Base-by-base conservation (phyloP, 2,888 invertebrate species). In the Lithophane socia region DNA sequence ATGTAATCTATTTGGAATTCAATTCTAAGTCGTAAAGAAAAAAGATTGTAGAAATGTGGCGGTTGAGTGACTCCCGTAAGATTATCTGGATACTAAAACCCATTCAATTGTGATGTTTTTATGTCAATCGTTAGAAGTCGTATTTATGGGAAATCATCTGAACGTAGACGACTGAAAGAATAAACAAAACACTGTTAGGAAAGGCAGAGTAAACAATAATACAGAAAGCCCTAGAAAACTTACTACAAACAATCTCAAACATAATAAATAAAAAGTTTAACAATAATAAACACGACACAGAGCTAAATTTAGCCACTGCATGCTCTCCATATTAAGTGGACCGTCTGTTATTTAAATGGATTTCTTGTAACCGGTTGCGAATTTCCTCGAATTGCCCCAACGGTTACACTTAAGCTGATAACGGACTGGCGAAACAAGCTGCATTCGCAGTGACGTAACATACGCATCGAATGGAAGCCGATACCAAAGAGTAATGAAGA, bases 381-480 rank as follows among this genome's bases (percentile, higher is more conserved):
- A 75, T 82, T 82, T 85, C 82, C 60, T 81, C 49, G 82, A 82
- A 85, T 75, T 72, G 64, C 71, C 60, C 56, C 60, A 81, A 68
- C 60, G 44, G 37, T 63, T 83, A 71, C 56, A 80, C 52, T 72
- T 68, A 44, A 60, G 47, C 63, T 65, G 80, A 84, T 72, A 79
- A 72, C 52, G 44, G 42, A 65, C 71, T 77, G 16, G 73, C 13
- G 52, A 63, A 84, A 73, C 52, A 44, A 47, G 73, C 85, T 84
- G 44, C 80, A 65, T 44, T 79, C 49, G 13, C 21, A 42, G n/a
- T 82, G 81, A 80, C 21, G 85, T 73, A 84, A 82, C 68, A 3
- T 37, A 83, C n/a, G 66, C 79, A 66, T 79, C 61, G 63, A 37
- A 63, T 52, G 37, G 37, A 63, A 84, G 37, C 49, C 54, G 24